Evolutionary conservation across 2,113 vertebrate species (phyloP).

Genomic region (Lethenteron camtschaticum): DNA sequence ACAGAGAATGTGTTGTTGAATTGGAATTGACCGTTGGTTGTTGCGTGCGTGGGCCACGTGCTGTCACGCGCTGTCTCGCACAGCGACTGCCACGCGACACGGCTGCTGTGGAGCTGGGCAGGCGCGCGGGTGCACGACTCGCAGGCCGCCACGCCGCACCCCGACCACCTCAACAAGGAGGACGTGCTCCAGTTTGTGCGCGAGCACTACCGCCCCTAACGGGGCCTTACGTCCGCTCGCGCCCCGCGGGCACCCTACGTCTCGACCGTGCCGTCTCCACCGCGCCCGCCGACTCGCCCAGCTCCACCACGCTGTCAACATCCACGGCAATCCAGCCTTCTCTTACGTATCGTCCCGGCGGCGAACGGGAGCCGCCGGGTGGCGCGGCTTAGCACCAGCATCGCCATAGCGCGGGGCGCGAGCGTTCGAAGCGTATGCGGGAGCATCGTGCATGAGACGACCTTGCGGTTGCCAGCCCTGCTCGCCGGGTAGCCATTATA

Average conservation of each 20-base stretch:
- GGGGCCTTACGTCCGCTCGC: neutral
- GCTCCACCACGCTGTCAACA: neutral
- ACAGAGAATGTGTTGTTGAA: too few relatives aligned
- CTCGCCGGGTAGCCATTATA: too few relatives aligned
- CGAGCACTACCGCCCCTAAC: conserved; percentile 34
- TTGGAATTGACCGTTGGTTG: too few relatives aligned
- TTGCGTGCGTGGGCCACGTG: too few relatives aligned
- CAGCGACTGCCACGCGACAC: conserved; percentile 57
- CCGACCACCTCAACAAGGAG: conserved; percentile 74
- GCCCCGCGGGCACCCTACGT: conserved; percentile 6
- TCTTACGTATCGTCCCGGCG: conserved; percentile 8
- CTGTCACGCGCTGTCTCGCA: conserved; percentile 8
- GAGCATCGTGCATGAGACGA: too few relatives aligned
- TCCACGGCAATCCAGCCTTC: conserved; percentile 10
- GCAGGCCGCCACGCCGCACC: conserved; percentile 46
- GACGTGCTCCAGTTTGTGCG: conserved; percentile 62
- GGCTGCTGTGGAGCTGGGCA: conserved; percentile 90
- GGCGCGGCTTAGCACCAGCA: conserved; percentile 3
- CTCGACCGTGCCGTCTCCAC: conserved; percentile 14
- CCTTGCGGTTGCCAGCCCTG: too few relatives aligned
- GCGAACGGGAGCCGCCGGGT: conserved; percentile 12
- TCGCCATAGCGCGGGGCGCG: neutral
- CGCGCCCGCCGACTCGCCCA: conserved; percentile 11
- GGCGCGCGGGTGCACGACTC: conserved; percentile 73
- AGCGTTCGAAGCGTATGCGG: too few relatives aligned